phyloP scores from a whole-genome alignment of 2,113 vertebrate genomes.

The Oryzias javanicus region DNA sequence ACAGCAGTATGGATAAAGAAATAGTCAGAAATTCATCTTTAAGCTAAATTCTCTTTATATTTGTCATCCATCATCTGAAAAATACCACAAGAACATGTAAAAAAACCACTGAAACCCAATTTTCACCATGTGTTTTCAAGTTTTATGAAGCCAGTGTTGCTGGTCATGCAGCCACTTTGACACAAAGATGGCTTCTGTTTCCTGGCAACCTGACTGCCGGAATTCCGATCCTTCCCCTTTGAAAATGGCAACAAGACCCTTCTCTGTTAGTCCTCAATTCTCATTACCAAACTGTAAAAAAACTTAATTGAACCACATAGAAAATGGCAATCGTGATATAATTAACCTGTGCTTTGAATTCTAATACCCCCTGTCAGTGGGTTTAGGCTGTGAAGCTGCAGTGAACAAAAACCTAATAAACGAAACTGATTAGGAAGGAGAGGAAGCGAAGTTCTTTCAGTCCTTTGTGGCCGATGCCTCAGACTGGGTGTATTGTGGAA shows the following conservation, averaged over 20 bases:
- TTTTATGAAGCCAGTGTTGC: slow-evolving; percentile 29
- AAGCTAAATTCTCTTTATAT: too few relatives aligned
- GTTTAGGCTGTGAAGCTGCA: slow-evolving; percentile 23
- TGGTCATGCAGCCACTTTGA: slow-evolving; percentile 43
- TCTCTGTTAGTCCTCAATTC: slow-evolving; percentile 59
- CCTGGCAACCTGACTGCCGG: slow-evolving; percentile 66
- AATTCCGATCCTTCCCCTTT: slow-evolving; percentile 52
- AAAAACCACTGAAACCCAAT: too few relatives aligned
- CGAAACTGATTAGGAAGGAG: slow-evolving; percentile 28
- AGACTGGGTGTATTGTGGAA: slow-evolving; percentile 16
- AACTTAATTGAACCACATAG: slow-evolving; percentile 39
- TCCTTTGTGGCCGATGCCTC: slow-evolving; percentile 2
- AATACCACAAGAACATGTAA: too few relatives aligned
- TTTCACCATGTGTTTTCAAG: neutral
- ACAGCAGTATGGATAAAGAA: too few relatives aligned
- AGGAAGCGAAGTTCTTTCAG: slow-evolving; percentile 12
- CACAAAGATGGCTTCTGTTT: slow-evolving; percentile 66
- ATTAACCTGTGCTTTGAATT: slow-evolving; percentile 44
- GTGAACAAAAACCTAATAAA: slow-evolving; percentile 28
- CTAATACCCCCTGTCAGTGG: slow-evolving; percentile 19
- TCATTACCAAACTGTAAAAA: slow-evolving; percentile 59
- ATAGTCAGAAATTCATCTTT: too few relatives aligned
- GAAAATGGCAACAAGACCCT: slow-evolving; percentile 50
- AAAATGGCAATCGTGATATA: slow-evolving; percentile 60
- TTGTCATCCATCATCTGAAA: too few relatives aligned